Conservation (phyloP, 2,113 vertebrate genomes). For the Vulpes vulpes region DNA sequence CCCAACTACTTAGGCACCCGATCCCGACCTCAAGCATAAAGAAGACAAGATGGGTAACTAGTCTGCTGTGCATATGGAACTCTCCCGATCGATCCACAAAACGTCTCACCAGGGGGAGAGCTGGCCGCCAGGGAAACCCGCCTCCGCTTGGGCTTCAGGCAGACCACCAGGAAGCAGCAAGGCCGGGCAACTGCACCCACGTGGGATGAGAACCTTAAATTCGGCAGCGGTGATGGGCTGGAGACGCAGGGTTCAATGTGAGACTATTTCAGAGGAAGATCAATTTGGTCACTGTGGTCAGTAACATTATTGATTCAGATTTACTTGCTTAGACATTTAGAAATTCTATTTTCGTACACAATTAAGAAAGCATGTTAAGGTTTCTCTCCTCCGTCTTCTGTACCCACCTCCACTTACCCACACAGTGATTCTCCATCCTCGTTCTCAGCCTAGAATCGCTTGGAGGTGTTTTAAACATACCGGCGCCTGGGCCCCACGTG, state of each 20-base stretch:
- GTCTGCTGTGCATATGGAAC: background rate
- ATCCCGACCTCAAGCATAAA: background rate
- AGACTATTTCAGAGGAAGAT: conserved; percentile 21
- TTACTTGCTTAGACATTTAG: background rate
- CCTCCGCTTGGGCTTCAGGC: background rate
- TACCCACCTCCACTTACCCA: background rate
- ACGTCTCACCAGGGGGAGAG: background rate
- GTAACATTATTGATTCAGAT: background rate
- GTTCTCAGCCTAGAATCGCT: background rate
- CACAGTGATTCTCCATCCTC: background rate
- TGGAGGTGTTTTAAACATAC: background rate
- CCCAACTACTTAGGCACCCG: background rate
- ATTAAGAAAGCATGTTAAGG: background rate
- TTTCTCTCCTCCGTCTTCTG: background rate
- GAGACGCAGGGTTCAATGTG: background rate
- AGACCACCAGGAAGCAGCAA: background rate
- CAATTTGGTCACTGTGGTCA: background rate
- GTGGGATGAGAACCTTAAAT: conserved; percentile 16
- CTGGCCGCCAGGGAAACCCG: background rate
- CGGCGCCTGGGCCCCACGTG: background rate
- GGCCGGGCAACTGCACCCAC: background rate
- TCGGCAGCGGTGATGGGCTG: background rate
- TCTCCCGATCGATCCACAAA: background rate
- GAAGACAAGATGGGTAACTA: conserved; percentile 6
- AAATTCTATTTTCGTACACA: background rate